Conservation (phyloP, 2,113 vertebrate genomes). For the Fukomys damarensis region DNA sequence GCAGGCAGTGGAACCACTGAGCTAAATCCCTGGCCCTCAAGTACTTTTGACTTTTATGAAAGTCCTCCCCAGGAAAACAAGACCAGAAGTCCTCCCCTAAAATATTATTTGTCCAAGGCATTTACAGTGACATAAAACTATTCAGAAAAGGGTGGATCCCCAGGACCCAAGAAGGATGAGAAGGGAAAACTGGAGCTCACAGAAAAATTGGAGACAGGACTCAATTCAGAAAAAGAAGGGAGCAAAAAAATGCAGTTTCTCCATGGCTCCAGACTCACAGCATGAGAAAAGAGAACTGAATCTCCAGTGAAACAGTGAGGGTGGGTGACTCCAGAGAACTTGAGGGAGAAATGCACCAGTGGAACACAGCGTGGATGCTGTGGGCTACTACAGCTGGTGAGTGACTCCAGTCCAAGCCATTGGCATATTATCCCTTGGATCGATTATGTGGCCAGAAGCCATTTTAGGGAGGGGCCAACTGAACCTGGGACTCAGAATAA, state of each 20-base stretch:
- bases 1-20: too few species aligned
- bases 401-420: not conserved
- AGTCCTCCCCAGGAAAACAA: conserved; percentile 2
- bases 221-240: not conserved
- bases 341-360: not conserved
- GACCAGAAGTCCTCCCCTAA: conserved; percentile 23
- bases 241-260: not conserved
- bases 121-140: conserved; percentile 20
- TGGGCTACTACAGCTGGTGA: not conserved
- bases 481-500: not conserved
- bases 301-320: not conserved
- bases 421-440: not conserved
- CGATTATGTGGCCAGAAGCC: not conserved
- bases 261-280: not conserved
- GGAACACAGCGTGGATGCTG: not conserved
- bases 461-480: not conserved
- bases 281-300: not conserved
- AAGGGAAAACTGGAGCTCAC: not conserved
- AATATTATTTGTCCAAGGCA: not conserved
- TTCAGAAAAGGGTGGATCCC: not conserved
- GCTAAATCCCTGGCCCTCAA: too few species aligned
- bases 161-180: not conserved
- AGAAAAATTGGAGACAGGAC: not conserved
- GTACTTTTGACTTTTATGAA: conserved; percentile 35
- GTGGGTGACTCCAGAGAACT: not conserved